A percentile compares a stretch with the other conserved stretches of the same genome.
These are phyloP conservation scores for Trididemnum nubilum DNA, from an alignment of 23 tunicate species.

Conservation along the genomic window DNA sequence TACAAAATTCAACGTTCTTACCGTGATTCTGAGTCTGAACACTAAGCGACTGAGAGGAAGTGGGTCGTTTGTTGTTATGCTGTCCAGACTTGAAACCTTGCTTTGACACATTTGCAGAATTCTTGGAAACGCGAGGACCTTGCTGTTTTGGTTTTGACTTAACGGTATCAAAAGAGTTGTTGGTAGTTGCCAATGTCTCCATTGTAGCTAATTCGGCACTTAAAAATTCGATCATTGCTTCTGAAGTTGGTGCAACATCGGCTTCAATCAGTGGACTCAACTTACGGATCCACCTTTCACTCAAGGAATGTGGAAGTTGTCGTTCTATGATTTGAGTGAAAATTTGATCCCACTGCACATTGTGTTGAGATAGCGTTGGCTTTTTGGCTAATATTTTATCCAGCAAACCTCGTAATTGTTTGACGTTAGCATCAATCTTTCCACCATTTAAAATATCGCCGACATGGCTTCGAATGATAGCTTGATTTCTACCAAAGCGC, in stretches of 20 bases:
- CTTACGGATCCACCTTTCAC: neutral
- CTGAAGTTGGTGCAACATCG: neutral
- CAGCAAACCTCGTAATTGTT: neutral
- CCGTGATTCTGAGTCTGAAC: neutral
- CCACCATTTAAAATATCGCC: neutral
- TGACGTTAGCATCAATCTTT: neutral
- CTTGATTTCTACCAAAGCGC: neutral
- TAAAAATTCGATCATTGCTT: neutral
- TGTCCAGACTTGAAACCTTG: neutral
- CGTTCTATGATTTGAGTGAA: neutral
- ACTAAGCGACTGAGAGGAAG: neutral
- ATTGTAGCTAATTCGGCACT: neutral
- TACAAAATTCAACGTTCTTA: neutral
- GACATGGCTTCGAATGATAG: neutral
- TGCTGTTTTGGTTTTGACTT: neutral
- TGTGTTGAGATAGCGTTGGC: neutral
- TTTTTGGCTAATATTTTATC: neutral
- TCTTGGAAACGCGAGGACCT: too few relatives aligned
- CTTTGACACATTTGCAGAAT: neutral
- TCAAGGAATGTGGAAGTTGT: neutral
- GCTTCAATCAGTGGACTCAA: neutral
- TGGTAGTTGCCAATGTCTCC: neutral
- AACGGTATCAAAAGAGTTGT: neutral
- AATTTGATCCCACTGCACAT: neutral
- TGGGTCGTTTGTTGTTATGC: neutral